Conservation (phyloP, 1,140 invertebrate genomes). For the Lepidotrigona ventralis region DNA sequence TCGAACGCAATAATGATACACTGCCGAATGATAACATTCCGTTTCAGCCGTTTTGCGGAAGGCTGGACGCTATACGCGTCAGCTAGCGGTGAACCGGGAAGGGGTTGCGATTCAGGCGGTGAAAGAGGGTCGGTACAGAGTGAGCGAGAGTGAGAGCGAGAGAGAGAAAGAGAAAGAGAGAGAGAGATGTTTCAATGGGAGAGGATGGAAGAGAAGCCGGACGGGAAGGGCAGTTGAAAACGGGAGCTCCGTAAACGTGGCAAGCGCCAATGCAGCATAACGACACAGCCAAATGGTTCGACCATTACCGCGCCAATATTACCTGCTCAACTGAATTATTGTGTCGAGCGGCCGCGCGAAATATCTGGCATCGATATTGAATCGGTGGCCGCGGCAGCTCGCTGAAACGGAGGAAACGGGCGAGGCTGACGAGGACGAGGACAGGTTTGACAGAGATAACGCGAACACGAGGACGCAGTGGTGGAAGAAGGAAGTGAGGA, state of each 20-base stretch:
- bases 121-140: background rate
- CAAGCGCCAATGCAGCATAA: slow-evolving; percentile 75
- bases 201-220: slow-evolving; percentile 47
- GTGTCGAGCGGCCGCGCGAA: slow-evolving; percentile 72
- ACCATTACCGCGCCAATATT: slow-evolving; percentile 76
- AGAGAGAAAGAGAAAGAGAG: background rate
- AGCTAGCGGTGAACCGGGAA: slow-evolving; percentile 30
- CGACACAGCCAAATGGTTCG: slow-evolving; percentile 74
- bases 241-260: slow-evolving; percentile 68
- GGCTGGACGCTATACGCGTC: slow-evolving; percentile 27
- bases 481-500: slow-evolving; percentile 14
- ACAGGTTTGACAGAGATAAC: slow-evolving; percentile 30
- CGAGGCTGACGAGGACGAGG: slow-evolving; percentile 31
- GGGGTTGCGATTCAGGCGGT: slow-evolving; percentile 1
- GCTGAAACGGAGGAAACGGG: slow-evolving; percentile 11
- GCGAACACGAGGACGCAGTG: background rate
- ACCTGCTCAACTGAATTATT: slow-evolving; percentile 78
- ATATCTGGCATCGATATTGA: slow-evolving; percentile 78
- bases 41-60: slow-evolving; percentile 56
- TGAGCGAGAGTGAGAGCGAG: no score
- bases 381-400: slow-evolving; percentile 58
- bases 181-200: slow-evolving; percentile 5
- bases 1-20: slow-evolving; percentile 72
- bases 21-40: slow-evolving; percentile 74
- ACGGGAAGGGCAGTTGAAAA: slow-evolving; percentile 55